phyloP scores from a whole-genome alignment of 2,113 vertebrate genomes.

The Opisthocomus hoazin region DNA sequence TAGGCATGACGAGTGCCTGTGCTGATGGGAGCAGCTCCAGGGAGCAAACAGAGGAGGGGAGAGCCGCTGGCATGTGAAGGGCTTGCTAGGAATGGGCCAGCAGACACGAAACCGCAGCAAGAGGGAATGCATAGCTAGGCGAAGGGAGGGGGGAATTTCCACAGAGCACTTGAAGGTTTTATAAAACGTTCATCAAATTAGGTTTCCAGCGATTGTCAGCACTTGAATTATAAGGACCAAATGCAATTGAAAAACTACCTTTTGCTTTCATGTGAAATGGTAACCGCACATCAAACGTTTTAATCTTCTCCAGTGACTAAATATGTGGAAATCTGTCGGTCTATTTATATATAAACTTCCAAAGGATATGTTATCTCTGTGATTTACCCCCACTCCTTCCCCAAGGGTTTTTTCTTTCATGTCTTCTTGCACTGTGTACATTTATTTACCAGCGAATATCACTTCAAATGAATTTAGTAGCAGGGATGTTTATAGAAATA shows the following conservation, averaged over 20 bases:
- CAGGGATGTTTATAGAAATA: constrained; percentile 54
- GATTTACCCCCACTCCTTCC: constrained; percentile 42
- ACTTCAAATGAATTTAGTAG: constrained; percentile 52
- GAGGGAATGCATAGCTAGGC: background rate
- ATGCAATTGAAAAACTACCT: constrained; percentile 39
- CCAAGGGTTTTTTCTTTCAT: constrained; percentile 55
- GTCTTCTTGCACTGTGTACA: constrained; percentile 23
- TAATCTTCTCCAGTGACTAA: constrained; percentile 33
- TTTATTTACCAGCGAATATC: constrained; percentile 53
- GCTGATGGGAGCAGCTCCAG: constrained; percentile 5
- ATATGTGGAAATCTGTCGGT: constrained; percentile 47
- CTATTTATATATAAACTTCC: constrained; percentile 59
- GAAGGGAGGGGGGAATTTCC: constrained; percentile 10
- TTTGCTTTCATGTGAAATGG: constrained; percentile 49
- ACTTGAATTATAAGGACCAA: constrained; percentile 26
- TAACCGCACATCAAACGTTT: constrained; percentile 50
- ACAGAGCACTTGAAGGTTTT: background rate
- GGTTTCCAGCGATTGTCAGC: background rate
- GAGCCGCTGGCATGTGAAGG: background rate
- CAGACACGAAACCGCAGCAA: background rate
- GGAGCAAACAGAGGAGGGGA: background rate
- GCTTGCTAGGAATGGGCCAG: constrained; percentile 16
- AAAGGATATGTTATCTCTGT: constrained; percentile 57
- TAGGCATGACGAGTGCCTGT: background rate
- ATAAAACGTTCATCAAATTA: constrained; percentile 30